Conservation (phyloP, 1,140 invertebrate species). For the Brachionus rotundiformis region DNA sequence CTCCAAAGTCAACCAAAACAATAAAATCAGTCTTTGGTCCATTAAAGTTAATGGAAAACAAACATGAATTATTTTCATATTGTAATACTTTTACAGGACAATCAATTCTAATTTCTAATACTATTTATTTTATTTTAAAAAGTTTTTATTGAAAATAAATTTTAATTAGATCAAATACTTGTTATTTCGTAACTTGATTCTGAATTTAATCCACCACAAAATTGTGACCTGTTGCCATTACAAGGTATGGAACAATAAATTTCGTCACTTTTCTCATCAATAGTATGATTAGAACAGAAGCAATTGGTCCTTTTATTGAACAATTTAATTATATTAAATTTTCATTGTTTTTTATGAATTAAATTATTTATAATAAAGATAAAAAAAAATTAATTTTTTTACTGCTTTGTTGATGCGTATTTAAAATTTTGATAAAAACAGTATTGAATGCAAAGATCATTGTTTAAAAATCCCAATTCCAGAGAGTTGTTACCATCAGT, state of each 20-base stretch:
- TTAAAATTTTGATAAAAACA: neutral
- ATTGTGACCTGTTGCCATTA: neutral
- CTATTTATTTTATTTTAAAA: neutral
- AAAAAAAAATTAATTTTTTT: neutral
- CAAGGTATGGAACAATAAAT: neutral
- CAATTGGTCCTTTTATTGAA: neutral
- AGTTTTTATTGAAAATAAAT: neutral
- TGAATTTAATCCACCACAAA: neutral
- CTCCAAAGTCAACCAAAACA: neutral
- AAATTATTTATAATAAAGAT: too few species aligned
- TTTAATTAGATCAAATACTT: neutral
- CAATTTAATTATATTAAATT: too few species aligned
- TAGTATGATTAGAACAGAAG: neutral
- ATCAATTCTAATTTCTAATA: neutral
- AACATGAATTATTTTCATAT: neutral
- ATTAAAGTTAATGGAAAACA: too few species aligned
- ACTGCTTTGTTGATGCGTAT: neutral
- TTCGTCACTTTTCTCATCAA: neutral
- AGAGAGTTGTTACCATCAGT: neutral
- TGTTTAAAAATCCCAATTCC: slow-evolving; percentile 2
- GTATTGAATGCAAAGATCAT: slow-evolving; percentile 6
- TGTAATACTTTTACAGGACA: neutral
- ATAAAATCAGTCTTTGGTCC: neutral
- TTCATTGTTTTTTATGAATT: too few species aligned
- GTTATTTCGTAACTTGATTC: neutral